phyloP scores from a whole-genome alignment of 1,140 invertebrate species.

The Whitmania pigra region DNA sequence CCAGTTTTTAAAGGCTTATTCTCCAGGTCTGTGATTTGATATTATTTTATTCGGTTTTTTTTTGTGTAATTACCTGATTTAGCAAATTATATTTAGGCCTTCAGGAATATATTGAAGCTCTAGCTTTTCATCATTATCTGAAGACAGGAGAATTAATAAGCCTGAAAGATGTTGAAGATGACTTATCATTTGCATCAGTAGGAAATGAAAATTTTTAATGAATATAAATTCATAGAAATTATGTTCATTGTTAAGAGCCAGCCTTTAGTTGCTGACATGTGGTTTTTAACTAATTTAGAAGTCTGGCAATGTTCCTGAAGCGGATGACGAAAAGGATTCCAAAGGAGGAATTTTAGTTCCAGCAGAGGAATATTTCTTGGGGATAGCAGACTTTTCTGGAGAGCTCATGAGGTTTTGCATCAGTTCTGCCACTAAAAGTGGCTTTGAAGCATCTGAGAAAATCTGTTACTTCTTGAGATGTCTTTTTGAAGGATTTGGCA shows the following conservation, averaged over 20 bases:
- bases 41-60: not conserved
- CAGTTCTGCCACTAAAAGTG: not conserved
- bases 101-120: constrained; percentile 2
- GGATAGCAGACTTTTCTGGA: not conserved
- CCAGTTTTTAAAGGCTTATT: constrained; percentile 61
- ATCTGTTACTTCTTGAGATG: constrained; percentile 7
- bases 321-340: not conserved
- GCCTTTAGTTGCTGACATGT: not conserved
- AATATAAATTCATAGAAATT: not conserved
- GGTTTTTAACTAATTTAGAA: constrained; percentile 9
- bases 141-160: not conserved
- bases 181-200: not conserved
- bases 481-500: not conserved
- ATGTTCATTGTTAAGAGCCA: not conserved
- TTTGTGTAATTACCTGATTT: not conserved
- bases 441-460: not conserved
- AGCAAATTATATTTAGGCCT: not conserved
- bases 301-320: not conserved
- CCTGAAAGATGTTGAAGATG: not conserved
- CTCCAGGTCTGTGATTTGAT: constrained; percentile 40
- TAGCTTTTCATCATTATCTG: constrained; percentile 4
- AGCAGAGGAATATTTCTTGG: not conserved
- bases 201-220: not conserved
- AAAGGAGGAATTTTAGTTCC: not conserved
- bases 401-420: constrained; percentile 6